Evolutionary conservation across 2,113 vertebrate genomes (phyloP).

Genomic region (Aptenodytes patagonicus): DNA sequence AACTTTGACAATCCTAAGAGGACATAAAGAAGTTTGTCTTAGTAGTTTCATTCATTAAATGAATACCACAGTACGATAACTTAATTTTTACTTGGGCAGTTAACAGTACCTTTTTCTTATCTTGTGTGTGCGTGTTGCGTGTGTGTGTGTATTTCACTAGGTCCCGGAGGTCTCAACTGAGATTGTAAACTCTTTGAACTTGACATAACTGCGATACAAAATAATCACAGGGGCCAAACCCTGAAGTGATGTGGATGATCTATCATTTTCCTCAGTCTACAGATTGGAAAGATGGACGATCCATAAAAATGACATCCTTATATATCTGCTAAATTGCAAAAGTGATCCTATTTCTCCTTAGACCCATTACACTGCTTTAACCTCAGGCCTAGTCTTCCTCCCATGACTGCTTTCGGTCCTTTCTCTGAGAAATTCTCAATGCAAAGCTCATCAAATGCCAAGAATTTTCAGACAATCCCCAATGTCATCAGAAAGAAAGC

Average conservation of each 20-base stretch:
- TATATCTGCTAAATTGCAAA: neutral
- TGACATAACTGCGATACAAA: neutral
- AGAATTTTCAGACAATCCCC: neutral
- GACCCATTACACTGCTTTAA: neutral
- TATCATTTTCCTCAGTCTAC: neutral
- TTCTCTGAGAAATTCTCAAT: neutral
- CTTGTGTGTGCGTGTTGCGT: neutral
- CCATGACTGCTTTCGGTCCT: neutral
- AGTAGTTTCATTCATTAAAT: neutral
- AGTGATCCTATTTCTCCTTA: neutral
- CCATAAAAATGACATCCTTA: neutral
- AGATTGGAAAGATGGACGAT: neutral
- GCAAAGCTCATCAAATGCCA: neutral
- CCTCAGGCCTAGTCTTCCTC: neutral
- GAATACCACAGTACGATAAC: rapidly evolving
- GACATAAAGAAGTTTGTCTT: neutral
- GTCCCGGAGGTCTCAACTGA: neutral
- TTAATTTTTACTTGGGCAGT: neutral
- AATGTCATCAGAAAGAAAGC: neutral
- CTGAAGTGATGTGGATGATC: neutral
- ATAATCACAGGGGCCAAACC: neutral
- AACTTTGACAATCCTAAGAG: neutral
- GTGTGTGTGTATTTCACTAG: neutral
- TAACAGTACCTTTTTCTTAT: neutral
- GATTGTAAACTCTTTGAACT: neutral